Conservation (phyloP, 2,888 invertebrate genomes). For the Hydrotaea diabolus region DNA sequence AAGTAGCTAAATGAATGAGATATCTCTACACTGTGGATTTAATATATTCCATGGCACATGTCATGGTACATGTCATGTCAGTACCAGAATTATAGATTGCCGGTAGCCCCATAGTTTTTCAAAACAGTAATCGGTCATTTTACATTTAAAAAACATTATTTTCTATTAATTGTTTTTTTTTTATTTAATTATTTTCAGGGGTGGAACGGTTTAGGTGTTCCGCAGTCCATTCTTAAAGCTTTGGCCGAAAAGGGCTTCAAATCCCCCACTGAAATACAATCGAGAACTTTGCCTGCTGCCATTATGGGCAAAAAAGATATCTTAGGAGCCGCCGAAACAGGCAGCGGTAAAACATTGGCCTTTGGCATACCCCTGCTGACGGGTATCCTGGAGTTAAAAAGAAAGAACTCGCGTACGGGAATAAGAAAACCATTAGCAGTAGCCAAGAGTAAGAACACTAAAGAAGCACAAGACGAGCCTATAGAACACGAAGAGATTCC, state of each 20-base stretch:
- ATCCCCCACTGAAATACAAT: constrained; percentile 94
- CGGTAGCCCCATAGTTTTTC: too few species aligned
- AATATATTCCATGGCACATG: too few species aligned
- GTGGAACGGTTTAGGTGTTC: constrained; percentile 87
- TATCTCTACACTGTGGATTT: too few species aligned
- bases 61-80: too few species aligned
- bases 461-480: constrained; percentile 73
- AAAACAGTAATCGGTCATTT: too few species aligned
- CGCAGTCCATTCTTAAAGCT: constrained; percentile 85
- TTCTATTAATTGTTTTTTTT: too few species aligned
- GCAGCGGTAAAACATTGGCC: constrained; percentile 98
- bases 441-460: constrained; percentile 73
- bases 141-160: too few species aligned
- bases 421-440: constrained; percentile 74
- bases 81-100: background rate
- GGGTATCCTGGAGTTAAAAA: constrained; percentile 89
- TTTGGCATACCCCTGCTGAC: constrained; percentile 96
- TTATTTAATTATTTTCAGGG: constrained; percentile 75
- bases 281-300: constrained; percentile 89
- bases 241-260: constrained; percentile 89
- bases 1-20: too few species aligned
- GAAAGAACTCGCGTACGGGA: constrained; percentile 78
- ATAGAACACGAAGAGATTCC: constrained; percentile 63
- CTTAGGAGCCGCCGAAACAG: constrained; percentile 99
- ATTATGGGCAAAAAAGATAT: constrained; percentile 94